Evolutionary conservation across 1,140 invertebrate genomes (phyloP).

Genomic region (Hirudo medicinalis): DNA sequence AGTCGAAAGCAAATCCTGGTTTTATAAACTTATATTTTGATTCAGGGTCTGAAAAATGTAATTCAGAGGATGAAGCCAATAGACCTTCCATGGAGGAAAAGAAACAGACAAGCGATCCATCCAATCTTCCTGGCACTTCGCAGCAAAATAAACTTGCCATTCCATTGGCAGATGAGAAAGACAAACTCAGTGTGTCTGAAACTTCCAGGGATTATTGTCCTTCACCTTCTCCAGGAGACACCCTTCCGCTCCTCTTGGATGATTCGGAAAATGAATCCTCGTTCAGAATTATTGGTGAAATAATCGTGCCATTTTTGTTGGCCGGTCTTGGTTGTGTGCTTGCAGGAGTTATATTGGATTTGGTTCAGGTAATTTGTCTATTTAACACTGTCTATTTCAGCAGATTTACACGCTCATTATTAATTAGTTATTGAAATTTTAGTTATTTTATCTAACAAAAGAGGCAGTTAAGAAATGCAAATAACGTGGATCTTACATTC

Average conservation of each 20-base stretch:
- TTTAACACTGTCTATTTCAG: background rate
- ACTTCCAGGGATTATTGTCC: constrained; percentile 12
- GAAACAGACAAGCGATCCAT: background rate
- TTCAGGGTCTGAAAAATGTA: constrained; percentile 13
- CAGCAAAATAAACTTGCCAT: background rate
- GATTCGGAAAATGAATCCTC: constrained; percentile 2
- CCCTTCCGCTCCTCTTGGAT: constrained; percentile 11
- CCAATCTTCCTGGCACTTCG: background rate
- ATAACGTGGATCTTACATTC: too few species aligned
- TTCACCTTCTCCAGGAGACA: constrained; percentile 12
- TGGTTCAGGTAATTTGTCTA: constrained; percentile 53
- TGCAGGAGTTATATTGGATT: constrained; percentile 64
- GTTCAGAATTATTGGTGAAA: constrained; percentile 53
- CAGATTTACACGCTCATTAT: background rate
- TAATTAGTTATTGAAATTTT: too few species aligned
- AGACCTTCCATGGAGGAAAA: background rate
- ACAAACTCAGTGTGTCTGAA: background rate
- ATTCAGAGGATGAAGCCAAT: background rate
- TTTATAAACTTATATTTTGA: constrained; percentile 12
- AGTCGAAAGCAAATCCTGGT: background rate
- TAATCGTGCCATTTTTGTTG: constrained; percentile 68
- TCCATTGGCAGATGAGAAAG: background rate
- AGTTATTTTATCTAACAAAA: too few species aligned
- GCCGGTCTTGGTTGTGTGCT: constrained; percentile 77
- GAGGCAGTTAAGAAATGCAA: too few species aligned